Base-by-base conservation (phyloP, 2,797 vertebrate genomes). In the Meda fulgida region DNA sequence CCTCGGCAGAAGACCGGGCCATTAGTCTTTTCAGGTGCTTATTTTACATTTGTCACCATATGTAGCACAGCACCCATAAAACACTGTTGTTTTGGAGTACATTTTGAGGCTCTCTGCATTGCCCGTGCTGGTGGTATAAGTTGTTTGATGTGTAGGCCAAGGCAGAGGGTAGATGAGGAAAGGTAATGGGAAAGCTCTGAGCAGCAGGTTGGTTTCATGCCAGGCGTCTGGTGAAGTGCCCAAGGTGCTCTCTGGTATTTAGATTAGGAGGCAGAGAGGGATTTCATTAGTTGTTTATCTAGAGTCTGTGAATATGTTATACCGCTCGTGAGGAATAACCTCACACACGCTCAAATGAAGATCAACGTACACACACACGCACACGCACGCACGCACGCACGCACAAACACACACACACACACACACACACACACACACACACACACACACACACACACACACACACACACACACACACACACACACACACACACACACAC, bases 241-340 rank as follows among this genome's bases (percentile, higher is more conserved):
- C 31, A 88, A 93, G 93, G 92, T 93, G 90, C 91, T 81, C 83
- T 81, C 91, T 92, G 91, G 92, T 95, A 93, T 94, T 95, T 93
- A 94, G 94, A 94, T 94, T 92, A 94, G 91, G 88, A 90, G 91
- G 92, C 91, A 93, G 84, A 90, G 81, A 91, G 92, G 93, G 94
- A 94, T 94, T 95, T 94, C 93, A 94, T 95, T 94, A 94, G 93
- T 92, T 94, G 93, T 93, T 93, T 94, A 93, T 93, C 92, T 92
- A 89, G 91, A 93, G 92, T 92, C 91, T 91, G 86, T 92, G 91
- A 89, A 92, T 92, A 80, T 43, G 81, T 60, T 81, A 58, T 81
- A 78, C 26, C 29, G 43, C 82, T 89, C 86, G 87, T 88, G 87
- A 86, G 80, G 66, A 63, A 89, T 86, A 69, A 81, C 86, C 79